phyloP scores from a whole-genome alignment of 2,888 invertebrate genomes.

The Ornithoptera alexandrae region DNA sequence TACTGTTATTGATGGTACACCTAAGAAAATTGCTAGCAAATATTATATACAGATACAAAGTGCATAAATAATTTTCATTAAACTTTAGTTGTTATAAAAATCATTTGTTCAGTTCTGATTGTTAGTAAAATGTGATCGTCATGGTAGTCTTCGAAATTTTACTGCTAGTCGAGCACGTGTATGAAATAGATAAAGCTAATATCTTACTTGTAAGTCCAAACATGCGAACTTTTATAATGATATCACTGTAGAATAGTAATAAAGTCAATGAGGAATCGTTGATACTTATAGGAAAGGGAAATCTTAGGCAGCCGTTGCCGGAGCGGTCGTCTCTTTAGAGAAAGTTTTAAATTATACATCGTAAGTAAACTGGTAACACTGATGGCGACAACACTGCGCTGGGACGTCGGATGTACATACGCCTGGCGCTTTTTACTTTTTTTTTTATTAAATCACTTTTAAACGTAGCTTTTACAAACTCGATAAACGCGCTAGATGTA shows the following conservation, averaged over 20 bases:
- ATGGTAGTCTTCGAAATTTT: not conserved
- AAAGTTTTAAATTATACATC: constrained; percentile 77
- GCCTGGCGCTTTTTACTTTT: constrained; percentile 30
- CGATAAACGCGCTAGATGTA: constrained; percentile 12
- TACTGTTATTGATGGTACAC: not conserved
- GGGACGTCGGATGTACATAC: constrained; percentile 41
- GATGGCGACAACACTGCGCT: constrained; percentile 49
- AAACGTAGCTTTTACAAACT: constrained; percentile 28
- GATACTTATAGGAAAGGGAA: constrained; percentile 58
- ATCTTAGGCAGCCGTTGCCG: constrained; percentile 47
- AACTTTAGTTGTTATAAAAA: not conserved
- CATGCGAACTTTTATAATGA: constrained; percentile 12
- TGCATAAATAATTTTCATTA: not conserved
- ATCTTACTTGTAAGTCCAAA: not conserved
- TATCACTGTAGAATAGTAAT: constrained; percentile 38
- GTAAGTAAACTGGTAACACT: constrained; percentile 67
- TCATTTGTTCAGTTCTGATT: not conserved
- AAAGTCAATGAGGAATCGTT: constrained; percentile 56
- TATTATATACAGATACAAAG: not conserved
- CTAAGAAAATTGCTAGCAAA: not conserved
- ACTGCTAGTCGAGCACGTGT: not conserved
- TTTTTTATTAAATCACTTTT: constrained; percentile 20
- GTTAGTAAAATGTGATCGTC: not conserved
- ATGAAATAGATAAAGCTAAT: not conserved
- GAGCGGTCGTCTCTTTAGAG: constrained; percentile 55